phyloP scores from a whole-genome alignment of 2,797 vertebrate genomes.

The Macropus fuliginosus region DNA sequence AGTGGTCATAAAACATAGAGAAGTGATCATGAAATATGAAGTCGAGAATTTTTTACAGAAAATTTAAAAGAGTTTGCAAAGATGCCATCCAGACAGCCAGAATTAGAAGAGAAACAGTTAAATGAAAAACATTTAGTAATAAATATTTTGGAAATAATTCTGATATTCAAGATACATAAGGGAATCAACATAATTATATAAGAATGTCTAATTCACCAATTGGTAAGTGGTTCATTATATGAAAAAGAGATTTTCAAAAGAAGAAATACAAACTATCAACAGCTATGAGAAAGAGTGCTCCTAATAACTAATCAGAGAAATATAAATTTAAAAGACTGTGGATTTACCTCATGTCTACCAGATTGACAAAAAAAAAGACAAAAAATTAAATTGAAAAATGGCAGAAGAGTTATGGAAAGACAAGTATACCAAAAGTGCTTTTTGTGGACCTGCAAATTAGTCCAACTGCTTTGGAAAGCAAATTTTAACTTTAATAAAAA shows the following conservation, averaged over 20 bases:
- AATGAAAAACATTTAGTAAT: background rate
- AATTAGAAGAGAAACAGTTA: background rate
- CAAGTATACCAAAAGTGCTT: background rate
- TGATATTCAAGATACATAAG: background rate
- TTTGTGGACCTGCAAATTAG: background rate
- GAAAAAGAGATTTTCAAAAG: background rate
- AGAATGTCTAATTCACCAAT: background rate
- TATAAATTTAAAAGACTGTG: background rate
- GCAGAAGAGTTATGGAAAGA: background rate
- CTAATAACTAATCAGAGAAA: background rate
- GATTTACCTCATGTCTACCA: background rate
- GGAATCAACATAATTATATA: background rate
- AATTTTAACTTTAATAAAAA: background rate
- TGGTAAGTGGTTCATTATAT: background rate
- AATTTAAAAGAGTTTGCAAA: background rate
- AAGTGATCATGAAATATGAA: background rate
- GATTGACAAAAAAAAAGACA: background rate
- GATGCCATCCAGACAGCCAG: background rate
- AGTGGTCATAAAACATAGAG: background rate
- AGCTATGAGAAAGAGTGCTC: background rate
- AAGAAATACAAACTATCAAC: background rate
- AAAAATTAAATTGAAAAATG: background rate
- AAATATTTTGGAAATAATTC: background rate
- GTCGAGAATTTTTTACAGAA: background rate
- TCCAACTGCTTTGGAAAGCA: background rate